Evolutionary conservation across 2,797 vertebrate genomes (phyloP), one percentile per base, ranked within the genome.

Genomic region (Acanthurus lineatus): DNA sequence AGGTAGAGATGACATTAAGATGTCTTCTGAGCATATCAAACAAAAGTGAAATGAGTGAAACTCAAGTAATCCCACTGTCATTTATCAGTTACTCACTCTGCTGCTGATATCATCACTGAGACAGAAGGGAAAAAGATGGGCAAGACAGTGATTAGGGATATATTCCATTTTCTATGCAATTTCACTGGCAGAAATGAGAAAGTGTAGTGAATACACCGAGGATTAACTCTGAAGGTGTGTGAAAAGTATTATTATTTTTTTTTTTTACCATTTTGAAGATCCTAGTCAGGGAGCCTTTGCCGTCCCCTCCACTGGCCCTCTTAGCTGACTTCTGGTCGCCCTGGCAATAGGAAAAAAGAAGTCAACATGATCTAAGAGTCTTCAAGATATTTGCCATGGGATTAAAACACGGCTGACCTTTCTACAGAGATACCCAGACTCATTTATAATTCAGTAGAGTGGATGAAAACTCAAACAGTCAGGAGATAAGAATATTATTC

Each of bases 221-320:
- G 63, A 59, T 66, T 44, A 53, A 65, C 7, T 22, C 5, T 1
- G 20, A 40, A 76, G 62, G 65, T 69, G 38, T 59, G 10, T n/a
- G 56, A 38, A 2, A 45, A 38, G 62, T 3, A 20, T 52, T 54
- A 1, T 22, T 52, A 5, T 52, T 19, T 38, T 51, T 15, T 19
- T 2, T 40, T 80, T 75, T 97, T 97, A 99, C 98, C 98, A 98
- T 97, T 95, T 97, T 99, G 96, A 99, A 99, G 96, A 99, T 97
- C 95, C 90, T 98, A 95, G 97, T 98, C 92, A 99, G 96, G 85
- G 97, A 93, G 79, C 97, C 96, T 94, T 98, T 97, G 90, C 97
- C 96, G 38, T 98, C 98, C 86, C 96, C 95, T 48, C 95, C 94
- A 66, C 94, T 92, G 85, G 96, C 96, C 95, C 96, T 98, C 92